Base-by-base conservation (phyloP, 2,888 invertebrate genomes). In the Cryptocheilus praepositus region DNA sequence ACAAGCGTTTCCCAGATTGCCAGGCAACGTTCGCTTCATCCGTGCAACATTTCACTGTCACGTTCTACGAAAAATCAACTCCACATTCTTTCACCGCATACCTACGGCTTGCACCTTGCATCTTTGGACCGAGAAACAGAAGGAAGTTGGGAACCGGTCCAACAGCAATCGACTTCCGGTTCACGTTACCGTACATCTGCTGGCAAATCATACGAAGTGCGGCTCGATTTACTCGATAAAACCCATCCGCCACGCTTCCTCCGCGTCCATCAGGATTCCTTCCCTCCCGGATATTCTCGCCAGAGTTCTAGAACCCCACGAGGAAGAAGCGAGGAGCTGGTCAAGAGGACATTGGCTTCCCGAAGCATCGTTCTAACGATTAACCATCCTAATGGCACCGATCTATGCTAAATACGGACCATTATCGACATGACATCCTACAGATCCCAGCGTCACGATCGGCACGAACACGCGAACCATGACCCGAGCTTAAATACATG, bases 351-450 rank as follows among this genome's bases (percentile, higher is more conserved):
- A 52, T 61, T 70, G 68, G 55, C 69, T 68, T 56, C 61, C 55
- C 73, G 55, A 55, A 66, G 70, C 63, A 64, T 67, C 75, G 83
- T 82, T 82, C 81, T 80, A 77, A 83, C 70, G 81, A 85, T 81
- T 82, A 81, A 80, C 76, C 67, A 51, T 72, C 74, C 63, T 84
- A 83, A 85, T 83, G 77, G 73, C 74, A 78, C 74, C 71, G 80
- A 82, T 81, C 79, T 76, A 76, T 73, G 82, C 73, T 84, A 81
- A 83, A 82, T 73, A 78, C 74, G 66, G 67, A 64, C 80, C 74
- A 84, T 84, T 82, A 83, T 84, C 81, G 74, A 67, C 83, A 83
- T 80, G 83, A 81, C 82, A 85, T 84, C 83, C 84, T 81, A 82
- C 79, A 65, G 64, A 72, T 64, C 58, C 64, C 16, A 59, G 52